phyloP scores from a whole-genome alignment of 2,797 vertebrate genomes.

The Labroides dimidiatus region DNA sequence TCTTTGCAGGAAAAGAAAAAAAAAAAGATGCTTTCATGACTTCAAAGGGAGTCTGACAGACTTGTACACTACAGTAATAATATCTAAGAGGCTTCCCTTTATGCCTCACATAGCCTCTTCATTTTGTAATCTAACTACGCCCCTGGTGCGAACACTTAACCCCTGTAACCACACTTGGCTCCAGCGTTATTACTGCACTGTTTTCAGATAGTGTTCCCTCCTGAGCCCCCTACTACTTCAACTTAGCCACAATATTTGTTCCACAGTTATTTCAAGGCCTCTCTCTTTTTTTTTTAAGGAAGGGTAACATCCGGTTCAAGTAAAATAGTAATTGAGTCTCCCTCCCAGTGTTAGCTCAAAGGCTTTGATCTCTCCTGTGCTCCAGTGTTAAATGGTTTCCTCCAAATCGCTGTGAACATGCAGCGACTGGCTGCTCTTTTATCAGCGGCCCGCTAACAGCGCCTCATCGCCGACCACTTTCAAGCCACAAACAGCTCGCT shows the following conservation, averaged over 20 bases:
- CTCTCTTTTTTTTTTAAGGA: conserved; percentile 20
- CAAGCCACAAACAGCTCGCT: conserved; percentile 55
- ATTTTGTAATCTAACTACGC: conserved; percentile 61
- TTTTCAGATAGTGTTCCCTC: conserved; percentile 38
- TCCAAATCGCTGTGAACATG: conserved; percentile 66
- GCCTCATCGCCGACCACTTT: conserved; percentile 59
- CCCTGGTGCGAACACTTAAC: conserved; percentile 71
- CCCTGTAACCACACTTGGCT: conserved; percentile 62
- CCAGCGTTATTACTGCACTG: conserved; percentile 44
- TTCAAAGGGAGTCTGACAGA: conserved; percentile 47
- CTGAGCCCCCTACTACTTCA: conserved; percentile 23
- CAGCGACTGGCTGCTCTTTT: conserved; percentile 66
- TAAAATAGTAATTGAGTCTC: conserved; percentile 74
- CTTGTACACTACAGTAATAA: conserved; percentile 45
- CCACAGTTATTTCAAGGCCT: conserved; percentile 50
- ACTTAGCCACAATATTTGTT: conserved; percentile 46
- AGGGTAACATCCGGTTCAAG: conserved; percentile 65
- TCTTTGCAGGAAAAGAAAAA: conserved; percentile 1
- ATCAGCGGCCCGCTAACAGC: conserved; percentile 63
- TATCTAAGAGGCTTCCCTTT: conserved; percentile 53
- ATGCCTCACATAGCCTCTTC: conserved; percentile 48
- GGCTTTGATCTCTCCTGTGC: conserved; percentile 75
- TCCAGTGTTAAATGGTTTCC: conserved; percentile 70
- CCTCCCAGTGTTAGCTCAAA: conserved; percentile 50
- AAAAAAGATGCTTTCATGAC: conserved; percentile 26